Conservation (phyloP, 2,888 invertebrate species). For the Limnephilus auricula region DNA sequence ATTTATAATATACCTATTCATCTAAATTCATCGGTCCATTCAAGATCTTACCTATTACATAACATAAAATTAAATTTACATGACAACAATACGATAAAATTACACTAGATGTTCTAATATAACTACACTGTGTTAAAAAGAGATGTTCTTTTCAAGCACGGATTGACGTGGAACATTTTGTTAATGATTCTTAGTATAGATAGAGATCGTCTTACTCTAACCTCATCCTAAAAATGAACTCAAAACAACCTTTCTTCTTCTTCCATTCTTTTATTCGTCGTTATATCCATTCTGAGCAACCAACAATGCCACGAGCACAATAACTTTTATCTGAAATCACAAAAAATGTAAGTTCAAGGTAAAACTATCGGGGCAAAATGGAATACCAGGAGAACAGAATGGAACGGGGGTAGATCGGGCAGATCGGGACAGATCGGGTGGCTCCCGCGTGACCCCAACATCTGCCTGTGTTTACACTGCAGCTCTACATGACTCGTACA, state of each 20-base stretch:
- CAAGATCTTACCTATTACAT: background rate
- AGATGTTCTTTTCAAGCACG: background rate
- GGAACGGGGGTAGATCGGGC: conserved; percentile 26
- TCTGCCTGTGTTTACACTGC: conserved; percentile 65
- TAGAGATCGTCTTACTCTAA: conserved; percentile 20
- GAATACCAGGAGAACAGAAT: conserved; percentile 35
- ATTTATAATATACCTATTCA: background rate
- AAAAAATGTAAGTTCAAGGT: conserved; percentile 57
- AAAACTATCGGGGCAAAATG: conserved; percentile 43
- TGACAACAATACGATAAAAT: background rate
- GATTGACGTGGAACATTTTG: conserved; percentile 6
- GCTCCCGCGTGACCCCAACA: conserved; percentile 55
- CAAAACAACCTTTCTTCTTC: conserved; percentile 53
- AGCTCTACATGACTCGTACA: conserved; percentile 59
- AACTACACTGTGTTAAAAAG: background rate
- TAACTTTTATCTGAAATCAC: conserved; percentile 52
- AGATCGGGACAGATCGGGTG: conserved; percentile 48
- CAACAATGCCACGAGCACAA: conserved; percentile 44
- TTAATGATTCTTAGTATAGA: conserved; percentile 31
- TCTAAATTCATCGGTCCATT: background rate
- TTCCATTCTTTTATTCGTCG: conserved; percentile 36
- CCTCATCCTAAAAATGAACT: conserved; percentile 45
- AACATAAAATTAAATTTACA: background rate
- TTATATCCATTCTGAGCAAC: conserved; percentile 30
- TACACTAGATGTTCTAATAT: background rate